These are phyloP conservation scores for Diglossa brunneiventris DNA, from an alignment of 2,113 vertebrate genomes.

Conservation along the genomic window DNA sequence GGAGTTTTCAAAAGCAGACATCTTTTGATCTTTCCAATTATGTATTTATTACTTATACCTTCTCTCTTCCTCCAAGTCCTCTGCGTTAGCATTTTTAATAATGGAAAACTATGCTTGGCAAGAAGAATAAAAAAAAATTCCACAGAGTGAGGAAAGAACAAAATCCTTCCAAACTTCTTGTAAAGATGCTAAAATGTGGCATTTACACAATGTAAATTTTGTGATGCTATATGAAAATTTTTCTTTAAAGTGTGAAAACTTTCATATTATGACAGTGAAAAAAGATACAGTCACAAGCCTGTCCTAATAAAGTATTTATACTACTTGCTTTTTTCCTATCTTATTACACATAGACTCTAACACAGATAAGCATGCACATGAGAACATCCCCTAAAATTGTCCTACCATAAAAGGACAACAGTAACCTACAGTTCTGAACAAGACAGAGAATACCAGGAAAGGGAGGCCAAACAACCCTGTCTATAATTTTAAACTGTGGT, in stretches of 20 bases:
- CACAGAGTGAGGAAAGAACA: neutral
- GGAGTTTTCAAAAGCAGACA: neutral
- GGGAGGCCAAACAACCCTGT: neutral
- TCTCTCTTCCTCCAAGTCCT: neutral
- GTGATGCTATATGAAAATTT: neutral
- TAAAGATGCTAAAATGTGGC: neutral
- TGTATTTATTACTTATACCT: neutral
- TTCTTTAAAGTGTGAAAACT: neutral
- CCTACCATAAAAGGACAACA: neutral
- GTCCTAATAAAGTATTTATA: neutral
- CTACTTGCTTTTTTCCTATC: neutral
- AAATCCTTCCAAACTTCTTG: neutral
- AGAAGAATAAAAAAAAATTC: neutral
- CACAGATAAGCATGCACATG: neutral
- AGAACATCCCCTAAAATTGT: neutral
- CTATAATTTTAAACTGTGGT: neutral
- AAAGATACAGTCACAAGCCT: neutral
- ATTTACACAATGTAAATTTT: neutral
- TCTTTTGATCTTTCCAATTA: neutral
- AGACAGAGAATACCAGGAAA: accelerated
- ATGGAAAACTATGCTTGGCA: neutral
- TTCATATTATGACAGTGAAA: neutral
- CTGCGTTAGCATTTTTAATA: neutral
- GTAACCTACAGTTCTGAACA: neutral
- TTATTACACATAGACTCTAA: neutral